Conservation (phyloP, 1,140 invertebrate genomes). For the Caenorhabditis tropicalis region DNA sequence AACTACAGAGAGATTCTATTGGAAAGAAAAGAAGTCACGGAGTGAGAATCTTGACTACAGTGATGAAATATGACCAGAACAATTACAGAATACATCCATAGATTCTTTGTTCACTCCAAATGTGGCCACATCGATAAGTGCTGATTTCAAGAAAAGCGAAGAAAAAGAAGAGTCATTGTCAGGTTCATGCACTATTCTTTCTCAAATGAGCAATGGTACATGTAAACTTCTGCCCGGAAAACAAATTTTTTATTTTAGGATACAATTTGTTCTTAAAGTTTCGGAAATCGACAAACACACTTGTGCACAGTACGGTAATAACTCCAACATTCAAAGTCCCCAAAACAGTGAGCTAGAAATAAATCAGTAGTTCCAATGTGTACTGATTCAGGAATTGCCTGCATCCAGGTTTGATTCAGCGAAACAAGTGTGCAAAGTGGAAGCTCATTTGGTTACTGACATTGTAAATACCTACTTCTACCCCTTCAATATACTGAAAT, state of each 20-base stretch:
- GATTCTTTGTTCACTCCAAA: conserved; percentile 7
- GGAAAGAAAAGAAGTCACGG: background rate
- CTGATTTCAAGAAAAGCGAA: background rate
- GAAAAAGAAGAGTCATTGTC: conserved; percentile 9
- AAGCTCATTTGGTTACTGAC: conserved; percentile 51
- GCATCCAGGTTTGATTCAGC: conserved; percentile 40
- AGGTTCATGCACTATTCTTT: background rate
- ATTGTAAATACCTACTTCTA: conserved; percentile 50
- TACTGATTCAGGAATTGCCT: background rate
- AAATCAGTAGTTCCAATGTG: background rate
- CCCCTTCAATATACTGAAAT: conserved; percentile 33
- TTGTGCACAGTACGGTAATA: conserved; percentile 10
- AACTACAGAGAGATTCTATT: conserved; percentile 7
- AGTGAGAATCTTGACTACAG: background rate
- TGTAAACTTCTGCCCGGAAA: background rate
- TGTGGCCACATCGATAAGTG: background rate
- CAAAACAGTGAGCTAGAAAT: conserved; percentile 17
- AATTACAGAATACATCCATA: background rate
- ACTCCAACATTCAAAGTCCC: conserved; percentile 27
- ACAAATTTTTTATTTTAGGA: background rate
- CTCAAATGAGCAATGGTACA: conserved; percentile 5
- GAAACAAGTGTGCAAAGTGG: conserved; percentile 45
- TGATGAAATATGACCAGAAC: background rate
- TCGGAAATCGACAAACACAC: conserved; percentile 42
- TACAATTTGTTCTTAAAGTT: conserved; percentile 40